These are phyloP conservation scores for Columba janthina DNA, from an alignment of 2,113 vertebrate genomes.

Conservation along the genomic window DNA sequence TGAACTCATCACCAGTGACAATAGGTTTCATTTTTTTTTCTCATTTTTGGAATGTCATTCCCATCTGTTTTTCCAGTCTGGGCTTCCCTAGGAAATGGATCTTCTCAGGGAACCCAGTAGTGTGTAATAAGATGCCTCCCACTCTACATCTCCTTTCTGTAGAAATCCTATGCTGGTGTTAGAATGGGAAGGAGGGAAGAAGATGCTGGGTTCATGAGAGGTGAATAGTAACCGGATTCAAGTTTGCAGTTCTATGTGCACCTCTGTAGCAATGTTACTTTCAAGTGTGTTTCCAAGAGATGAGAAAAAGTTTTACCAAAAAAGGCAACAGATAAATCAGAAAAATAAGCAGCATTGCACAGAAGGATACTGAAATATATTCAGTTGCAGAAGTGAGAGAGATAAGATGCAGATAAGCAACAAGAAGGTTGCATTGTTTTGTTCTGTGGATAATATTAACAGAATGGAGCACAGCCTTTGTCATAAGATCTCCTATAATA, in stretches of 20 bases:
- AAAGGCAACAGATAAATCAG: neutral
- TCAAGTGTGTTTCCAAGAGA: neutral
- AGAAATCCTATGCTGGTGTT: neutral
- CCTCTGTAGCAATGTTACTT: neutral
- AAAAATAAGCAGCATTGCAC: neutral
- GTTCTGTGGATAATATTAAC: neutral
- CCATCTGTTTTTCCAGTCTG: neutral
- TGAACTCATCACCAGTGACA: neutral
- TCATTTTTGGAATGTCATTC: neutral
- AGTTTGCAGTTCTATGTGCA: neutral
- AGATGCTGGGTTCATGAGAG: neutral
- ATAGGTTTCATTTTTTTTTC: neutral
- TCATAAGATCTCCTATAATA: neutral
- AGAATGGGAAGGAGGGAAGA: neutral
- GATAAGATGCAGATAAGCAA: neutral
- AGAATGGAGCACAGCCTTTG: neutral
- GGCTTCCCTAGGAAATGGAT: neutral
- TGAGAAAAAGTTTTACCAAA: neutral
- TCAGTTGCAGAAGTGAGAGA: neutral
- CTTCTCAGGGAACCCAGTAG: neutral
- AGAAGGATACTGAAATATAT: neutral
- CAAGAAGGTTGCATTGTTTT: neutral
- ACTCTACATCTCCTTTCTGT: neutral
- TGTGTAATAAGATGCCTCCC: neutral
- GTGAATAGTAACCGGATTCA: neutral